Percentiles rank a stretch among this genome's conserved stretches.
Conservation (phyloP, 23 tunicate species). For the Trididemnum clinides region DNA sequence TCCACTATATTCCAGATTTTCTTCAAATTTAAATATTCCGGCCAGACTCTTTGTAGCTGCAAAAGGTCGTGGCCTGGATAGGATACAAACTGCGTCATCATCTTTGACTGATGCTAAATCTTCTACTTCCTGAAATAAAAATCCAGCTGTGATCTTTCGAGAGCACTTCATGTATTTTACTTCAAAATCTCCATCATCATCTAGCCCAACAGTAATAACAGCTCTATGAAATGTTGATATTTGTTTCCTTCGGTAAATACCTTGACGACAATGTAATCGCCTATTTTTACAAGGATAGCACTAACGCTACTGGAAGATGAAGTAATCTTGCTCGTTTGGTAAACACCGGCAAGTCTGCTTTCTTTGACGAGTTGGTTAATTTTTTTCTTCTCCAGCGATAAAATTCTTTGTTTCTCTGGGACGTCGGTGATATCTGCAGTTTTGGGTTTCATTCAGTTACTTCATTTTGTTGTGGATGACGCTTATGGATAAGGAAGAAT, state of each 20-base stretch:
- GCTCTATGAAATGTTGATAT: background rate
- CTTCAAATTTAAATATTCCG: background rate
- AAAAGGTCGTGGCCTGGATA: background rate
- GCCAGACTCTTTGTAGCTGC: background rate
- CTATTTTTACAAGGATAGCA: background rate
- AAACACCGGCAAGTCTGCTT: background rate
- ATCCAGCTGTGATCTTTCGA: background rate
- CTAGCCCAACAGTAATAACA: background rate
- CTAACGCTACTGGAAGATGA: background rate
- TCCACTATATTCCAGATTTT: background rate
- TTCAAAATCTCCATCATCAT: background rate
- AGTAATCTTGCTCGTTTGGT: background rate
- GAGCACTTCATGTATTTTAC: background rate
- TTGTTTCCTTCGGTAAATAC: background rate
- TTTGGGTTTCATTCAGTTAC: background rate
- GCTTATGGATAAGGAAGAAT: background rate
- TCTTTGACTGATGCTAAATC: background rate
- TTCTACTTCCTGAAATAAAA: background rate
- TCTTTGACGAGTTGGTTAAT: background rate
- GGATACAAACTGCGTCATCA: background rate
- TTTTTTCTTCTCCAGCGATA: background rate
- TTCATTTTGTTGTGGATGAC: background rate
- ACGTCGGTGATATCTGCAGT: background rate
- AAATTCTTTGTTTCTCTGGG: background rate
- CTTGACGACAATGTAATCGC: background rate